phyloP scores from a whole-genome alignment of 1,140 invertebrate genomes.

The Hypsibius dujardini region DNA sequence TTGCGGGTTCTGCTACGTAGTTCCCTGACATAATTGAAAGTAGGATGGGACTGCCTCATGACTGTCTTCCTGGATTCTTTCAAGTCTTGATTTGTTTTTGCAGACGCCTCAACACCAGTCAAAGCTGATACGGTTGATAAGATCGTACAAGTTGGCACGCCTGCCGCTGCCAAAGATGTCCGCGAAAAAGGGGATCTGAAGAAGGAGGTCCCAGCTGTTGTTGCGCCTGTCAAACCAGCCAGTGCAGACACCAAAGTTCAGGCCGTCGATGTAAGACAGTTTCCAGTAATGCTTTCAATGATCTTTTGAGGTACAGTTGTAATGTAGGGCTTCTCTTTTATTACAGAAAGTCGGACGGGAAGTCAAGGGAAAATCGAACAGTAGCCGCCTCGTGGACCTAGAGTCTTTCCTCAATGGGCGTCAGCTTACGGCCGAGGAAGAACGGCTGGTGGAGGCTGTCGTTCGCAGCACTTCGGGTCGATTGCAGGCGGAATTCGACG shows the following conservation, averaged over 20 bases:
- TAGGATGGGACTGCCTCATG: too few species aligned
- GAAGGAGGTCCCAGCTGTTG: background rate
- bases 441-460: background rate
- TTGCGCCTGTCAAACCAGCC: background rate
- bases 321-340: background rate
- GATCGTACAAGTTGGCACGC: too few species aligned
- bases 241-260: background rate
- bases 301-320: background rate
- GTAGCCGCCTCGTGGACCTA: background rate
- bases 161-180: too few species aligned
- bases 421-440: background rate
- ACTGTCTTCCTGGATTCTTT: too few species aligned
- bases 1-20: too few species aligned
- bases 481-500: background rate
- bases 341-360: background rate
- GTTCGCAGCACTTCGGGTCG: background rate
- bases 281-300: background rate
- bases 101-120: too few species aligned
- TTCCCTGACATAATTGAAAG: too few species aligned
- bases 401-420: background rate
- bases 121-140: too few species aligned
- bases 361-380: background rate
- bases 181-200: too few species aligned
- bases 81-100: too few species aligned
- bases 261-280: background rate